Base-by-base conservation (phyloP, 2,888 invertebrate genomes). In the Dyspetes luteomarginatus region DNA sequence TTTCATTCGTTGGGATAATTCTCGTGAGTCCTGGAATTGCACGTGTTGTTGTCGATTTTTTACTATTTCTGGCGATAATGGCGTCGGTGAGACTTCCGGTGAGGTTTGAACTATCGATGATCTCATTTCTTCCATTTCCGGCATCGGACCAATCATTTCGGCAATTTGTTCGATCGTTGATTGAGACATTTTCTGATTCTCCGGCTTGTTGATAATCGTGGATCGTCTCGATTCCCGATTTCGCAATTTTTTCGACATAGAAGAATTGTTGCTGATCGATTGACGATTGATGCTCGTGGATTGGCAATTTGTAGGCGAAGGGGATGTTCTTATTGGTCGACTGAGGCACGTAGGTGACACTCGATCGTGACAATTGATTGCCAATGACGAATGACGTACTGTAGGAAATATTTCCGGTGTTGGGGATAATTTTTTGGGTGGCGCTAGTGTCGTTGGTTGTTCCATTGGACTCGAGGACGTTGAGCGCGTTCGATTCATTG, bases 201-300 rank as follows among this genome's bases (percentile, higher is more conserved):
- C 22, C 17, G 55, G 64, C 15, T 55, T 43, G 48, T 58, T 9
- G 50, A 15, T 36, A 72, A 24, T 43, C 74, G 68, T 30, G 56
- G 15, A 48, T 58, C 48, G 45, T 58, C 50, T 69, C 64, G 45
- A 83, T 81, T n/a, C 69, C n/a, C 64, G 88, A 67, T 22, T 86
- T 85, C 69, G 89, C 19, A 84, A 89, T 82, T 65, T 88, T 89
- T 73, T 90, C 88, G 84, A 91, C 84, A 80, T 90, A 87, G 85
- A 90, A 87, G 77, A 88, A 88, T 75, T 89, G n/a, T n/a, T n/a
- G 88, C 64, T 71, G 22, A n/a, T 62, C 12, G 68, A n/a, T 41
- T 55, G 68, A 55, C 45, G 78, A 9, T 52, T 64, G 52, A 17
- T 60, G 45, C 48, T 74, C 82, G 82, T 60, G 74, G 82, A 83